Evolutionary conservation across 1,140 invertebrate species (phyloP), one percentile per base, ranked within the genome.

Genomic region (Drosophila santomea): DNA sequence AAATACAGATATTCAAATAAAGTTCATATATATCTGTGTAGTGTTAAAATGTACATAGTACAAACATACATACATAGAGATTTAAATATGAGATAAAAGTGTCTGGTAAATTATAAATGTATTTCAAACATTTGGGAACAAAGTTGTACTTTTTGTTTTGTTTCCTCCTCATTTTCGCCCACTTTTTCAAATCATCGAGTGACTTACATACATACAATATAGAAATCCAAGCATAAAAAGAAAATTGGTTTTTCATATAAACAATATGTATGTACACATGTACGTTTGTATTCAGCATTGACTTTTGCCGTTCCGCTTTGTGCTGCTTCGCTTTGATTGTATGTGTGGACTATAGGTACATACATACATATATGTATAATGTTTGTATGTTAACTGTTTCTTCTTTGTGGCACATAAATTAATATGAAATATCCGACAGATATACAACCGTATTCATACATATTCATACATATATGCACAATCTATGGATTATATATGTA

Each of bases 171-270:
- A 14, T 60, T 60, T 60, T 10, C 32, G 17, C n/a, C 51, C n/a
- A 35, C 20, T 25, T 25, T 60, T 55, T 14, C 58, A 36, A 17
- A n/a, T 43, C 41, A 10, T 10, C 41, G 17, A 20, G 20, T 17
- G 20, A 15, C 43, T 45, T 45, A 14, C 38, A 39, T 39, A 36
- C 35, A 36, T 10, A 36, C 35, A 36, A 45, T 44, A 44, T 44
- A 44, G 55, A 80, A 73, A 84, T 73, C 47, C 54, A 79, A 47
- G 52, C 51, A 59, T 84, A 67, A 73, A 77, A 84, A 72, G 61
- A 72, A 83, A 85, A 85, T 80, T 74, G 66, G 59, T 47, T 80
- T 84, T 85, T 69, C 74, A 80, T 78, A 55, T 67, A 12, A 43
- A 10, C 43, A 11, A 11, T 15, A 3, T 17, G n/a, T 17, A 32